Evolutionary conservation across 2,113 vertebrate species (phyloP).

Genomic region (Neomonachus schauinslandi): DNA sequence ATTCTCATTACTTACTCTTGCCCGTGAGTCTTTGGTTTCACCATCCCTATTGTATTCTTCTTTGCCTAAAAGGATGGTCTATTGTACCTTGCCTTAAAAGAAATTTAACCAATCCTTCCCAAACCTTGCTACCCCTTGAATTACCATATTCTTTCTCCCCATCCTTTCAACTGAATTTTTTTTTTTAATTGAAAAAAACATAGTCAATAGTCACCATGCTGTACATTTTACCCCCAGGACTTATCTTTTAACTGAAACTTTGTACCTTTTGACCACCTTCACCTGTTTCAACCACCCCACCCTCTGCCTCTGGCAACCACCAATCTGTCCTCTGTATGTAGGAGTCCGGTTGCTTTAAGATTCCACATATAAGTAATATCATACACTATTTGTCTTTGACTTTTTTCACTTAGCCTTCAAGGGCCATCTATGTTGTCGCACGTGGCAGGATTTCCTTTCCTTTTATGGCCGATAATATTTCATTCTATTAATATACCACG

Average conservation of each 20-base stretch:
- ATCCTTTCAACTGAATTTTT: neutral
- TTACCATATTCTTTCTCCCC: neutral
- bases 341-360: neutral
- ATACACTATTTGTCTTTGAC: neutral
- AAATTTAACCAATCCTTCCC: neutral
- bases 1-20: neutral
- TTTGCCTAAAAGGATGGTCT: neutral
- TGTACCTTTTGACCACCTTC: neutral
- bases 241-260: neutral
- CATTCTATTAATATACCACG: neutral
- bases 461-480: neutral
- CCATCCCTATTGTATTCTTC: neutral
- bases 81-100: neutral
- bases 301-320: neutral
- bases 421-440: neutral
- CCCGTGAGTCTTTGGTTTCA: neutral
- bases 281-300: neutral
- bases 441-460: neutral
- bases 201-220: neutral
- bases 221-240: too few relatives aligned
- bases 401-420: neutral
- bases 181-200: neutral
- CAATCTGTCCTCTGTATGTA: neutral
- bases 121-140: neutral
- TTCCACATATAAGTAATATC: neutral